Evolutionary conservation across 1,140 invertebrate genomes (phyloP).

Genomic region (Drosophila lowei): DNA sequence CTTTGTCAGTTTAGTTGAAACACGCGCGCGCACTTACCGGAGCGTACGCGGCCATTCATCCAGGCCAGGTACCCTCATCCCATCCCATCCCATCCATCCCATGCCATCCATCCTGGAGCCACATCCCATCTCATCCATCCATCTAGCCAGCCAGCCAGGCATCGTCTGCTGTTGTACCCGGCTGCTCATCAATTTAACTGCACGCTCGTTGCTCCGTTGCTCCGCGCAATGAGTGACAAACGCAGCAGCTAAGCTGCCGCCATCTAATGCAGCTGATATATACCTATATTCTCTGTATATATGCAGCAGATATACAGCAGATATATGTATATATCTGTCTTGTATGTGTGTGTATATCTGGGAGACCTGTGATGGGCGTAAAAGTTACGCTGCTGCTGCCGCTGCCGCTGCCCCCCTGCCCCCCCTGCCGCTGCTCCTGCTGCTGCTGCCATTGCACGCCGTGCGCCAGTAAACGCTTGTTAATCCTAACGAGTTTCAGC

Average conservation of each 20-base stretch:
- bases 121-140: conserved; percentile 4
- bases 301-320: conserved; percentile 9
- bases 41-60: conserved; percentile 62
- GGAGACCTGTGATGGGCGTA: conserved; percentile 36
- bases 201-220: conserved; percentile 53
- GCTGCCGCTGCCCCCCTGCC: too few species aligned
- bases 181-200: conserved; percentile 78
- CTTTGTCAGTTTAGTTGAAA: conserved; percentile 52
- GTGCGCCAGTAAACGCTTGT: conserved; percentile 79
- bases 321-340: conserved; percentile 28
- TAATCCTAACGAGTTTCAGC: conserved; percentile 79
- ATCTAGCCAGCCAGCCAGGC: not conserved
- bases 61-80: conserved; percentile 30
- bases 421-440: too few species aligned
- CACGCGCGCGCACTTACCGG: conserved; percentile 74
- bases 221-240: conserved; percentile 60
- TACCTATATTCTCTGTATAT: conserved; percentile 14
- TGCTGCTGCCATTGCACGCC: conserved; percentile 58
- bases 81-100: conserved; percentile 8
- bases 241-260: conserved; percentile 61
- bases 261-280: conserved; percentile 70
- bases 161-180: conserved; percentile 47
- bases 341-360: conserved; percentile 21
- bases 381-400: conserved; percentile 35
- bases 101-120: conserved; percentile 4